Evolutionary conservation across 2,888 invertebrate genomes (phyloP).

Genomic region (Tholera decimalis): DNA sequence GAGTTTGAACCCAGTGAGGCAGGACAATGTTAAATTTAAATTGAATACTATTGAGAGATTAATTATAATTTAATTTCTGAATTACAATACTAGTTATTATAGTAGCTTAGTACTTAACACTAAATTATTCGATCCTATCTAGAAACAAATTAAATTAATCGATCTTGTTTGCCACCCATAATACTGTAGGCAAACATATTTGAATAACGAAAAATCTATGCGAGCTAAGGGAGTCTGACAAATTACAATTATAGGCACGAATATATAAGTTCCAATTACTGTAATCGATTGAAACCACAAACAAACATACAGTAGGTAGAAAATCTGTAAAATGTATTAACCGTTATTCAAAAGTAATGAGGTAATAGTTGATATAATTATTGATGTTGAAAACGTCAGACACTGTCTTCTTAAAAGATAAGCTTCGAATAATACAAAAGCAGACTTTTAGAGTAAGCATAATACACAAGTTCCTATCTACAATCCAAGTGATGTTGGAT

Average conservation of each 20-base stretch:
- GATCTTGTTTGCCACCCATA: neutral
- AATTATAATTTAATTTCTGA: no score
- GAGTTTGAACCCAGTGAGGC: no score
- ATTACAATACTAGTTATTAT: no score
- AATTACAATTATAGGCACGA: constrained; percentile 9
- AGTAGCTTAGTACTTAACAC: no score
- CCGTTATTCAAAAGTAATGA: neutral
- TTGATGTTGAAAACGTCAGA: neutral
- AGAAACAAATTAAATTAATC: constrained; percentile 8
- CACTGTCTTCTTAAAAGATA: constrained; percentile 1
- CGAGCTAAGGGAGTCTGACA: neutral
- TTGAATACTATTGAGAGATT: constrained; percentile 1
- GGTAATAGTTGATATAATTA: no score
- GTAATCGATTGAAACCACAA: neutral
- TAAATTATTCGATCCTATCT: neutral
- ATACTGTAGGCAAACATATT: neutral
- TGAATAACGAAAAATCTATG: neutral
- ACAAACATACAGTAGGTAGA: neutral
- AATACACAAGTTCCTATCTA: constrained; percentile 42
- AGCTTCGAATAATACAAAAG: constrained; percentile 19
- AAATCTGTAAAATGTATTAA: neutral
- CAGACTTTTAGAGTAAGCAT: constrained; percentile 15
- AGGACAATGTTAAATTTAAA: neutral
- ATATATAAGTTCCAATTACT: neutral
- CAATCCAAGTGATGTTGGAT: constrained; percentile 60